phyloP scores from a whole-genome alignment of 2,113 vertebrate genomes.

The Egretta garzetta region DNA sequence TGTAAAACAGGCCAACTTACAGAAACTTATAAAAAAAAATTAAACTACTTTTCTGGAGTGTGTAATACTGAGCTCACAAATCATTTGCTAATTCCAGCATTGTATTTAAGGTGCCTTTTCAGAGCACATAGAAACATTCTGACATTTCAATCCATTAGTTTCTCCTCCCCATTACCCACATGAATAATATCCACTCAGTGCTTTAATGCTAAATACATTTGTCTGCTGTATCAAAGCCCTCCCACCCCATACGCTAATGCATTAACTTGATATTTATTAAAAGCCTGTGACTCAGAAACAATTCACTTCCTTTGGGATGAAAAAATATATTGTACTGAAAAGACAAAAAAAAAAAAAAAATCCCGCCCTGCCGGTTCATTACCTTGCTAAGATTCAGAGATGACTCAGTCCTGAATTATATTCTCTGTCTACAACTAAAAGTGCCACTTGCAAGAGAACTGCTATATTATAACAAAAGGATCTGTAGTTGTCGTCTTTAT shows the following conservation, averaged over 20 bases:
- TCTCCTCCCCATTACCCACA: neutral
- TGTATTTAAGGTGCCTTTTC: neutral
- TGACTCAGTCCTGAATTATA: conserved; percentile 3
- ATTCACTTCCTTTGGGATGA: neutral
- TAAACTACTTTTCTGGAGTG: neutral
- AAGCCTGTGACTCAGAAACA: conserved; percentile 24
- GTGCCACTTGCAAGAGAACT: neutral
- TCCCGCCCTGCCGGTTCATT: neutral
- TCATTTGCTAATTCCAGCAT: neutral
- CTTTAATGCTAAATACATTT: neutral
- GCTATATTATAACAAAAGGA: neutral
- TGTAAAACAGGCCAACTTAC: neutral
- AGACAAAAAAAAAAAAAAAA: neutral
- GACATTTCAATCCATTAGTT: conserved; percentile 3
- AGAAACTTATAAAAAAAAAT: neutral
- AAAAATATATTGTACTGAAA: neutral
- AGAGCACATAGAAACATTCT: conserved; percentile 10
- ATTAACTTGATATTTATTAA: conserved; percentile 45
- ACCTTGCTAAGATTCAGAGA: neutral
- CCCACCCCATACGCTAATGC: neutral
- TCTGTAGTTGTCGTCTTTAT: neutral
- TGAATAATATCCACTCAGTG: neutral
- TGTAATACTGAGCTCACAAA: neutral
- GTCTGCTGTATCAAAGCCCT: conserved; percentile 8
- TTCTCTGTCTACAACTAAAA: neutral